Evolutionary conservation across 2,888 invertebrate genomes (phyloP).

Genomic region (Monopis laevigella): DNA sequence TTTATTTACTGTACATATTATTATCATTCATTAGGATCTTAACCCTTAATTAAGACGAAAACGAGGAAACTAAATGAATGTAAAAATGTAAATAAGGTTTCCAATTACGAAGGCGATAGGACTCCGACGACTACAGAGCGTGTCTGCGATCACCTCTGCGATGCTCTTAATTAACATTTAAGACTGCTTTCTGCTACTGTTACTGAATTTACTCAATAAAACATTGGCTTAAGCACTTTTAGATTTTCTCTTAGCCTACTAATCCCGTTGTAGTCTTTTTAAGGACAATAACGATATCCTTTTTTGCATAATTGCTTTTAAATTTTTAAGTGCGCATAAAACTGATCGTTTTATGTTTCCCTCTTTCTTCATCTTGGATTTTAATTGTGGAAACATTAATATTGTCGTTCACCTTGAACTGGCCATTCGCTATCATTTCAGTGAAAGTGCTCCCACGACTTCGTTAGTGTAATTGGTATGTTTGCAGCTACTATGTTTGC

Average conservation of each 20-base stretch:
- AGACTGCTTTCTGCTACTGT: conserved; percentile 32
- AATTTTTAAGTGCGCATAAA: background rate
- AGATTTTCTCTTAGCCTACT: conserved; percentile 33
- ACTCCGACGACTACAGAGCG: conserved; percentile 29
- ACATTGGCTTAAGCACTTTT: conserved; percentile 28
- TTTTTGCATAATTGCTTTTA: no score
- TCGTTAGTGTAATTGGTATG: conserved; percentile 54
- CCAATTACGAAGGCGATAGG: conserved; percentile 39
- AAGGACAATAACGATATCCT: background rate
- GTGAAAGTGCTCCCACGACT: conserved; percentile 46
- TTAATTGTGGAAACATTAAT: conserved; percentile 4
- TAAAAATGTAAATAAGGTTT: conserved; percentile 41
- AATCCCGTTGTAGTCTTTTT: conserved; percentile 31
- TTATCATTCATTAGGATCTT: conserved; percentile 10
- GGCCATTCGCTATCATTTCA: conserved; percentile 35
- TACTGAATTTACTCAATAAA: conserved; percentile 33
- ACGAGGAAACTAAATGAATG: conserved; percentile 21
- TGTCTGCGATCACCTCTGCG: conserved; percentile 43
- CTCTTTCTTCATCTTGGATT: conserved; percentile 2
- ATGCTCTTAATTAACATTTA: conserved; percentile 59
- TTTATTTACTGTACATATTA: no score
- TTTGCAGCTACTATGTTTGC: conserved; percentile 35
- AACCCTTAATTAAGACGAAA: conserved; percentile 30
- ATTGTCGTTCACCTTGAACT: conserved; percentile 47
- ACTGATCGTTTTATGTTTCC: conserved; percentile 1